These are phyloP conservation scores for Pithys albifrons DNA, from an alignment of 2,113 vertebrate genomes.

Conservation along the genomic window DNA sequence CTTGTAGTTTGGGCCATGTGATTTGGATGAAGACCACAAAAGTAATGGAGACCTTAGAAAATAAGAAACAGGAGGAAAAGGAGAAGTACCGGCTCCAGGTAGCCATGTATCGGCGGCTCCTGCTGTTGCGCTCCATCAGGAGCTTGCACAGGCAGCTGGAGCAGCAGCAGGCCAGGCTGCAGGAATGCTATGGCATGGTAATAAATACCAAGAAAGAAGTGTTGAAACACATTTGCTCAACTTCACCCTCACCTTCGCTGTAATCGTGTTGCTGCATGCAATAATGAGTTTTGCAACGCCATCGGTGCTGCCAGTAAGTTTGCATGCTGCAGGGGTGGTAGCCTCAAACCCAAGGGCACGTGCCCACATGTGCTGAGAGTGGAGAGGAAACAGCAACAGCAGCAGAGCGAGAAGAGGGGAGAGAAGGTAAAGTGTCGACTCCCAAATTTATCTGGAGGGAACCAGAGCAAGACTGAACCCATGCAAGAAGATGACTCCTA, in stretches of 20 bases:
- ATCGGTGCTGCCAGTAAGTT: background rate
- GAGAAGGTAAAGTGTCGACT: background rate
- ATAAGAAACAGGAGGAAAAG: conserved; percentile 39
- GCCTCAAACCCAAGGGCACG: background rate
- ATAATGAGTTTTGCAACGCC: background rate
- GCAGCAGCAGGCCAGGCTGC: conserved; percentile 38
- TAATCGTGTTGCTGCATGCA: conserved; percentile 33
- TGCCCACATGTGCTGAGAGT: rapidly evolving
- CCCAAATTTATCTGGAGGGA: background rate
- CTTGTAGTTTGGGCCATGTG: background rate
- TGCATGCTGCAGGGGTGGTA: background rate
- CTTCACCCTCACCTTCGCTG: background rate
- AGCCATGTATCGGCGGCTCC: conserved; percentile 30
- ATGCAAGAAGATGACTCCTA: background rate
- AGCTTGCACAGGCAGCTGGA: conserved; percentile 57
- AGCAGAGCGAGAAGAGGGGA: background rate
- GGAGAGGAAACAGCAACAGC: background rate
- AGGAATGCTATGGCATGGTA: background rate
- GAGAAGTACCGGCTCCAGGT: conserved; percentile 36
- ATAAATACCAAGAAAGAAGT: conserved; percentile 54
- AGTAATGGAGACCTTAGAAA: conserved; percentile 15
- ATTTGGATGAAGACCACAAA: background rate
- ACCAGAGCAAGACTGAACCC: background rate
- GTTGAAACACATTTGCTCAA: conserved; percentile 22
- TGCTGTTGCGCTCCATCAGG: conserved; percentile 43